Conservation (phyloP, 2,113 vertebrate species). For the Bos javanicus region DNA sequence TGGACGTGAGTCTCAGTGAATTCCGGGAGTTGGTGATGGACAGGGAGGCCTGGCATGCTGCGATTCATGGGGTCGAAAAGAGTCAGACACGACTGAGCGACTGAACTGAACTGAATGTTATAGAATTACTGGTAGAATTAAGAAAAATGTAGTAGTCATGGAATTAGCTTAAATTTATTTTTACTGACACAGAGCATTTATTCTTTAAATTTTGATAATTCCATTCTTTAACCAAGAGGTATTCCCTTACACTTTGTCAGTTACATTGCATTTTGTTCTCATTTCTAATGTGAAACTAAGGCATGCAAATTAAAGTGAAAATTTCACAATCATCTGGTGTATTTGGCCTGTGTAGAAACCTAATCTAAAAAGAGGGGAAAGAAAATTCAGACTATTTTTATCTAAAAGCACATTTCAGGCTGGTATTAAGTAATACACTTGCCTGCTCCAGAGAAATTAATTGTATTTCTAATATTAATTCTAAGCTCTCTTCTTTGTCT, state of each 20-base stretch:
- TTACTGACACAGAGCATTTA: neutral
- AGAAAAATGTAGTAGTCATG: neutral
- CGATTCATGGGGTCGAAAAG: no score
- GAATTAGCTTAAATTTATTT: conserved; percentile 18
- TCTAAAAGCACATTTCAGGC: conserved; percentile 15
- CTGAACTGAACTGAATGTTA: neutral
- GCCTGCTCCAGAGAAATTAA: neutral
- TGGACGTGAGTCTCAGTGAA: no score
- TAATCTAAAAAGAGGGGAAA: conserved; percentile 6
- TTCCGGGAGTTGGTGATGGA: no score
- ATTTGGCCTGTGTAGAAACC: conserved; percentile 21
- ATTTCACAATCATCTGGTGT: conserved; percentile 29
- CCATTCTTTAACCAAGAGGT: neutral
- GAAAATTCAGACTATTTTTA: neutral
- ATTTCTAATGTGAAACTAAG: conserved; percentile 18
- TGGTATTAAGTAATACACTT: neutral
- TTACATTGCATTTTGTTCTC: conserved; percentile 31
- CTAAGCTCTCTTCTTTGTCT: neutral
- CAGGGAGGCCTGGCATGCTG: no score
- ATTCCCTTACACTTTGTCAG: neutral
- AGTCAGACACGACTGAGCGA: no score
- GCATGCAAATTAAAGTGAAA: conserved; percentile 32
- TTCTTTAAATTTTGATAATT: conserved; percentile 23
- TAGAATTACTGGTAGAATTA: conserved; percentile 26
- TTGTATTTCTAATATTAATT: conserved; percentile 23